Conservation (phyloP, 2,888 invertebrate genomes). For the Acanthopleura granulata region DNA sequence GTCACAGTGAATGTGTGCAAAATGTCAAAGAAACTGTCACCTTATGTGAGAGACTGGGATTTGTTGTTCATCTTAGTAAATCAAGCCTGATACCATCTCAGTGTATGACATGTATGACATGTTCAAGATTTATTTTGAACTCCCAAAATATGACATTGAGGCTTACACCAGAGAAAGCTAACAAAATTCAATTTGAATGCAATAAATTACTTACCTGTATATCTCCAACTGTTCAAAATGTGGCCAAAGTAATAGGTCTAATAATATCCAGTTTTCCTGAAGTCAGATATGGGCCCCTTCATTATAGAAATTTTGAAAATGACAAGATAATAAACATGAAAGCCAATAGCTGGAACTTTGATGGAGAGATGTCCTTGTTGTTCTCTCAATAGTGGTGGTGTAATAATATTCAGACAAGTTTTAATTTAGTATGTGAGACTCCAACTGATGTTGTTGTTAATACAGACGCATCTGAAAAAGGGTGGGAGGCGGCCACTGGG, state of each 20-base stretch:
- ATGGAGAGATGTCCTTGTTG: not conserved
- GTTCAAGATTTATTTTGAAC: not conserved
- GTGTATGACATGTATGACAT: too few relatives aligned
- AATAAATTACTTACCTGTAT: too few relatives aligned
- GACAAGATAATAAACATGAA: not conserved
- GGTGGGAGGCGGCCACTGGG: slow-evolving; percentile 16
- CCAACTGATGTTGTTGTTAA: not conserved
- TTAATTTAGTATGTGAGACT: too few relatives aligned
- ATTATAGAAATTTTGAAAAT: too few relatives aligned
- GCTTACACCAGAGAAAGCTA: not conserved
- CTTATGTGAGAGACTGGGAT: slow-evolving; percentile 21
- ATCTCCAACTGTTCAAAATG: too few relatives aligned
- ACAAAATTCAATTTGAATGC: not conserved
- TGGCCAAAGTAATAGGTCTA: too few relatives aligned
- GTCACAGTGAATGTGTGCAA: slow-evolving; percentile 21
- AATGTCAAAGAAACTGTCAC: slow-evolving; percentile 22
- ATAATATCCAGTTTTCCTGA: too few relatives aligned
- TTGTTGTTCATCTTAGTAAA: slow-evolving; percentile 27
- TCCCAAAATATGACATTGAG: not conserved
- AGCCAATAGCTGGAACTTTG: not conserved
- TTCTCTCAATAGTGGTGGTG: not conserved
- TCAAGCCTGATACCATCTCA: slow-evolving; percentile 21
- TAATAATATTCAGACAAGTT: not conserved
- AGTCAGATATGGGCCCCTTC: too few relatives aligned
- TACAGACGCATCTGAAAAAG: slow-evolving; percentile 18